Conservation (phyloP, 1,140 invertebrate species). For the Drosophila virilis region DNA sequence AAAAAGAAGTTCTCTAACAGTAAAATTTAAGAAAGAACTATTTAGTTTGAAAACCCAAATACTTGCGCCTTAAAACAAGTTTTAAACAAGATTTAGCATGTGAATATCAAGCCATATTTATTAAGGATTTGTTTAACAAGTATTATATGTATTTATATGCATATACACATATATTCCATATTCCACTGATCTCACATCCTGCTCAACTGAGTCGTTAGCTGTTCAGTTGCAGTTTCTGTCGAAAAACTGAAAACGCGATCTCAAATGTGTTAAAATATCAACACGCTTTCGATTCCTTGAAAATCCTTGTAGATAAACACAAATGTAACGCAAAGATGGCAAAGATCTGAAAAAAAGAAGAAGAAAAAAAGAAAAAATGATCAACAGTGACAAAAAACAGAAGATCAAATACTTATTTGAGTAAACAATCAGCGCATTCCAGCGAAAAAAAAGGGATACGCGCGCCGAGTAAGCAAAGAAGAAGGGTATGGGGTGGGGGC, state of each 20-base stretch:
- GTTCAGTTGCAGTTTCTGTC: too few species aligned
- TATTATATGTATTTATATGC: too few species aligned
- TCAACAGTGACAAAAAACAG: slow-evolving; percentile 36
- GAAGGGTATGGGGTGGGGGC: neutral
- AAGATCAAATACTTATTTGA: slow-evolving; percentile 78
- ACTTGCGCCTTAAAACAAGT: too few species aligned
- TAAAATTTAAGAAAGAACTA: too few species aligned
- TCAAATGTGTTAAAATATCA: neutral
- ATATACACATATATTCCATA: too few species aligned
- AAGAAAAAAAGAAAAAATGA: slow-evolving; percentile 9
- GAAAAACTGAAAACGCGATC: neutral
- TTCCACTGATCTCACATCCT: neutral
- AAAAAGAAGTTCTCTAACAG: too few species aligned
- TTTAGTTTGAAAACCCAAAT: too few species aligned
- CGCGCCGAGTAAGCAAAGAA: slow-evolving; percentile 30
- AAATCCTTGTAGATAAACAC: slow-evolving; percentile 68
- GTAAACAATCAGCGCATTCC: slow-evolving; percentile 76
- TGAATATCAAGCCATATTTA: too few species aligned
- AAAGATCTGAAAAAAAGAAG: neutral
- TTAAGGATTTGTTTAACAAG: too few species aligned
- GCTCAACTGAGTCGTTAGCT: too few species aligned
- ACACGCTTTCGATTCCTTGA: slow-evolving; percentile 57
- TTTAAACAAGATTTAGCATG: too few species aligned
- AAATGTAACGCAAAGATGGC: slow-evolving; percentile 38
- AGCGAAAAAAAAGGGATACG: slow-evolving; percentile 75